Evolutionary conservation across 2,113 vertebrate species (phyloP), one percentile per base, ranked within the genome.

Genomic region (Myodes glareolus): DNA sequence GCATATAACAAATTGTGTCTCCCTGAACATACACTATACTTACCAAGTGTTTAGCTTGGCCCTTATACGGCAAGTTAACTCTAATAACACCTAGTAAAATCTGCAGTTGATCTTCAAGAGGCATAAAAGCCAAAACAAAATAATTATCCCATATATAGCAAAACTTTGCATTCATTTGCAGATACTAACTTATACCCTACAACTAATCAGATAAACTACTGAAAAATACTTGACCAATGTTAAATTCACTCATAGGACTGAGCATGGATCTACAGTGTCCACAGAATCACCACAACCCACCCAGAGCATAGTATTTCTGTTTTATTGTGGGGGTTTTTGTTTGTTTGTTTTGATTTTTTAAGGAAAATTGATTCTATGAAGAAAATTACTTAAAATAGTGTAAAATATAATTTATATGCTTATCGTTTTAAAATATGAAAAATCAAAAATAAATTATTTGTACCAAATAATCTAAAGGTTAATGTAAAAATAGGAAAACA

Each of bases 401-500:
- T 90, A 65, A 16, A 90, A 77, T 21, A 39, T 21, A 89, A 29
- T 58, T 91, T 82, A 45, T 10, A 93, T 31, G 47, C n/a, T 70
- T 25, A 86, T 58, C 50, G 77, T 92, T 81, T 67, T 82, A 39
- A 92, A 90, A 85, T 39, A 81, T 2, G 75, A 0, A 90, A 61
- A 95, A 31, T 45, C 70, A 27, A 94, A 96, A 77, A 91, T 70
- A 58, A 31, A 81, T 78, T 88, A 58, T 58, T 91, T 29, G 42
- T 7, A 75, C 33, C 89, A 75, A 93, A 89, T 86, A 13, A 88
- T 14, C 21, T 55, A 94, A 7, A 42, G 23, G 29, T 25, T 25
- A 86, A 89, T 33, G 91, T 94, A 39, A 86, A 92, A 92, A 67
- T 50, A 92, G 58, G 29, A 81, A 88, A 81, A 92, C 3, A 91